Percentiles rank a stretch among this genome's conserved stretches.
Conservation (phyloP, 2,888 invertebrate genomes). For the Aporophyla lueneburgensis region DNA sequence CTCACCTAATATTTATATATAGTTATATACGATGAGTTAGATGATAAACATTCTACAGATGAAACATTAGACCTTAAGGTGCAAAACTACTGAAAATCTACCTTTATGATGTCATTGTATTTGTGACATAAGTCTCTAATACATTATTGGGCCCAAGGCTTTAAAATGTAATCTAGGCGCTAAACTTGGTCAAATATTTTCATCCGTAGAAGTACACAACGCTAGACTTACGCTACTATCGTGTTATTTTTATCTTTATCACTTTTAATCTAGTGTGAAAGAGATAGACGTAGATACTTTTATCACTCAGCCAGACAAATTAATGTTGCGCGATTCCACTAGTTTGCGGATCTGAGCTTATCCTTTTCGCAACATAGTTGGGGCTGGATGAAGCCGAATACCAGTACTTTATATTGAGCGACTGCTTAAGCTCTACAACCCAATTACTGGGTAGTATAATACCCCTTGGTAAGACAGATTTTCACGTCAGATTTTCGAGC, state of each 20-base stretch:
- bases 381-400: too few relatives aligned
- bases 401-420: too few relatives aligned
- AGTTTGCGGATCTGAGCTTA: too few relatives aligned
- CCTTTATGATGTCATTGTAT: slow-evolving; percentile 41
- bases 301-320: too few relatives aligned
- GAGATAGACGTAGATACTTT: slow-evolving; percentile 13
- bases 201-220: slow-evolving; percentile 53
- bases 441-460: too few relatives aligned
- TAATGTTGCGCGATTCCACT: too few relatives aligned
- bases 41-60: slow-evolving; percentile 50
- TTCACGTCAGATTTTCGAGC: too few relatives aligned
- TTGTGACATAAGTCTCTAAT: slow-evolving; percentile 32
- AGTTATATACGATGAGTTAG: slow-evolving; percentile 19
- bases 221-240: slow-evolving; percentile 25
- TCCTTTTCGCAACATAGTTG: too few relatives aligned
- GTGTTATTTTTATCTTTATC: slow-evolving; percentile 36
- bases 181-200: slow-evolving; percentile 52
- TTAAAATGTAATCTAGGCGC: slow-evolving; percentile 53
- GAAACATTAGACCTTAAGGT: slow-evolving; percentile 58
- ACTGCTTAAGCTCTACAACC: too few relatives aligned
- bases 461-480: too few relatives aligned
- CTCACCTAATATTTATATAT: slow-evolving; percentile 31
- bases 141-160: slow-evolving; percentile 65
- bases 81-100: slow-evolving; percentile 59
- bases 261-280: slow-evolving; percentile 25